Evolutionary conservation across 2,113 vertebrate genomes (phyloP), one percentile per base, ranked within the genome.

Genomic region (Microcebus ravelobensis): DNA sequence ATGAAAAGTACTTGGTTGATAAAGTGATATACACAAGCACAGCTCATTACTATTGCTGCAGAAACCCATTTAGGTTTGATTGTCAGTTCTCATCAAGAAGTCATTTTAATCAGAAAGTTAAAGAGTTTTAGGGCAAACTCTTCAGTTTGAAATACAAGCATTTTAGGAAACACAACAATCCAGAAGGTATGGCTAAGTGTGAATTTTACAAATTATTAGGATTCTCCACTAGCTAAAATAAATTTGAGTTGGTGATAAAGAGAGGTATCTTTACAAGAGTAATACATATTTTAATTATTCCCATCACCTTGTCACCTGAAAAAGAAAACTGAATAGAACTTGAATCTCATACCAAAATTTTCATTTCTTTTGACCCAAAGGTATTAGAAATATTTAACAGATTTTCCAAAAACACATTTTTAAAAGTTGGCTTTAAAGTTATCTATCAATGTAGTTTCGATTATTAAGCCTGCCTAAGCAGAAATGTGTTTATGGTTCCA

Each of bases 291-390:
- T 73, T 27, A 91, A 39, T 79, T 89, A 45, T 76, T 96, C 76
- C 39, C 45, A 91, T 74, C 76, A 48, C 13, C 17, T 82, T 76
- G 25, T 76, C 34, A 94, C 23, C 55, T 73, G 93, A 82, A 83
- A 95, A 97, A 55, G 85, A 91, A 94, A 96, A 68, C 12, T n/a
- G n/a, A 92, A 80, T 14, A 48, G 65, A 94, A 89, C 34, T 90
- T 83, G 31, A 71, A 39, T 85, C 27, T 83, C 92, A 12, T 15
- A 20, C 11, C 21, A 70, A 95, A 67, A 70, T 50, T 67, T 80
- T 94, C 70, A 21, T 85, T 95, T 85, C 48, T 89, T 80, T 91
- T 70, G 50, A 90, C 36, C 87, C 91, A 63, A 67, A 71, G 27
- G 20, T 80, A 59, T 27, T 79, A 42, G 29, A 90, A 91, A 73